Base-by-base conservation (phyloP, 1,140 invertebrate species). In the Archegozetes longisetosus region DNA sequence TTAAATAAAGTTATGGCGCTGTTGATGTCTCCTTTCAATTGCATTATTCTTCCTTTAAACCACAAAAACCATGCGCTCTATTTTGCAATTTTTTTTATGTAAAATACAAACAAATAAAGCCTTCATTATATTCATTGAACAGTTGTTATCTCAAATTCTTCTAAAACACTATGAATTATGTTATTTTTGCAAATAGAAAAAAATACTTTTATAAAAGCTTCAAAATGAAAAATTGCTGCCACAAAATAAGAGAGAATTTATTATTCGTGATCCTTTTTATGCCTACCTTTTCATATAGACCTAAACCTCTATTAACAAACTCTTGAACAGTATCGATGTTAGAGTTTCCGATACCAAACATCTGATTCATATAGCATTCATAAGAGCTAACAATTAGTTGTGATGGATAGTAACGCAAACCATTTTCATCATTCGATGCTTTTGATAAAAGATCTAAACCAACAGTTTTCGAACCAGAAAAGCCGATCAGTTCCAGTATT, bases 401-500 rank as follows among this genome's bases (percentile, higher is more conserved):
- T 13, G 54, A 9, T 9, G 25, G 17, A 55, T 40, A 55, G 17
- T 27, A 55, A 13, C 32, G 29, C 22, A 55, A n/a, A 26, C 14
- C 26, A 24, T 32, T 47, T 2, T 14, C 6, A 2, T 2, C 2
- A 13, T 3, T 26, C 9, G 50, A 6, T 25, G 24, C 27, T 9
- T 9, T 23, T 12, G 25, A 2, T 17, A 58, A 51, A 6, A 50
- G 14, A 26, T 54, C 29, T 4, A 58, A 23, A 28, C 58, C 58
- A 26, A 55, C 50, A 12, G 26, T 13, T 29, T n/a, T 23, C 70
- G 88, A 86, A 23, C 89, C 89, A 26, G 86, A 85, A 72, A 95
- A 95, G 28, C 92, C 92, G 66, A 95, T 88, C 71, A 95, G 91
- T 71, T 94, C 87, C 28, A 96, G 71, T 29, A 96, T 70, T 69